These are phyloP conservation scores for Alaudala cheleensis DNA, from an alignment of 2,113 vertebrate genomes.

Conservation along the genomic window DNA sequence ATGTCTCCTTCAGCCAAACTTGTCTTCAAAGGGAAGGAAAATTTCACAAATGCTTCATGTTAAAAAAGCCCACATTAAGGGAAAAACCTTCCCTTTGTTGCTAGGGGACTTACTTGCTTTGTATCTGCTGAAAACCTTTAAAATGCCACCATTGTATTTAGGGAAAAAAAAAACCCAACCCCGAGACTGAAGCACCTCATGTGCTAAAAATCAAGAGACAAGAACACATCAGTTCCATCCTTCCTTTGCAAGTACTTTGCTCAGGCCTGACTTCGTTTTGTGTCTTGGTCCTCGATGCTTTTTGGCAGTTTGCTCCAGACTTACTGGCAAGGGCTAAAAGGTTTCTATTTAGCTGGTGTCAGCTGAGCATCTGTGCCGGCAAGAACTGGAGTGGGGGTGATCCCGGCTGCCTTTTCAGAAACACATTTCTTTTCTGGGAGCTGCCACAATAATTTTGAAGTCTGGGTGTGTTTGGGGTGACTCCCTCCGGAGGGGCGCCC, in stretches of 20 bases:
- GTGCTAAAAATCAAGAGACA: not conserved
- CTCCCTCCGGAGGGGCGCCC: not conserved
- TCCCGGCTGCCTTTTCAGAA: slow-evolving; percentile 28
- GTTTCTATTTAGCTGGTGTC: slow-evolving; percentile 69
- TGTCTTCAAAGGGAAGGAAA: not conserved
- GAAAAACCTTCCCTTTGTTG: slow-evolving; percentile 11
- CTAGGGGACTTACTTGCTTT: slow-evolving; percentile 29
- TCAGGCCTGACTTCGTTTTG: slow-evolving; percentile 12
- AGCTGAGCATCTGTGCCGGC: slow-evolving; percentile 63
- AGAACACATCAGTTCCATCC: not conserved
- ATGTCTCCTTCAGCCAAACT: not conserved
- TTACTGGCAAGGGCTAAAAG: slow-evolving; percentile 65
- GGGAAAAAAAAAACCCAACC: not conserved
- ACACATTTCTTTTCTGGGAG: not conserved
- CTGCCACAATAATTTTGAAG: not conserved
- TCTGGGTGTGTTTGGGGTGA: not conserved
- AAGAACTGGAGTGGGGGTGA: slow-evolving; percentile 52
- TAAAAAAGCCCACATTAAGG: not conserved
- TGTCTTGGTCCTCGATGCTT: slow-evolving; percentile 29
- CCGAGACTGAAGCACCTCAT: not conserved
- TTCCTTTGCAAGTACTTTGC: not conserved
- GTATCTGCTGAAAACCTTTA: not conserved
- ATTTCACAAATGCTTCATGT: not conserved
- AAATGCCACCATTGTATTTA: not conserved
- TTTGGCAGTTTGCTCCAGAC: slow-evolving; percentile 69